Evolutionary conservation across 2,113 vertebrate genomes (phyloP), one percentile per base, ranked within the genome.

Genomic region (Scolopax mira): DNA sequence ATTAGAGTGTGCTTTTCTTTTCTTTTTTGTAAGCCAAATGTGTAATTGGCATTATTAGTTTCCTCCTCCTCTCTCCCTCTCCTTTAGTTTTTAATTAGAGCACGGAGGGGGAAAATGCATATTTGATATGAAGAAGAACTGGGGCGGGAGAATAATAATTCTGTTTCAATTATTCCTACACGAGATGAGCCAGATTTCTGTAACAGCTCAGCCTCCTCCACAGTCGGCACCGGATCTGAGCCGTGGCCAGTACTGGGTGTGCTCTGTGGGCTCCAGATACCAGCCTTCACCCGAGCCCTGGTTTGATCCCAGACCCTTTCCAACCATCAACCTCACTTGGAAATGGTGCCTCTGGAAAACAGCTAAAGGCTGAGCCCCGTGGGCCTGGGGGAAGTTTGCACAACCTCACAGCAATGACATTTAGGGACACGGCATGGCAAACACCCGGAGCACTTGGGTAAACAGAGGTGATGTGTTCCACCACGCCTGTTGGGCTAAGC

Each of bases 11-110:
- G 66, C 75, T 91, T 88, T 82, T 44, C 49, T 77, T 70, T 67
- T 81, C 91, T 69, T 80, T 93, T 96, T 51, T 55, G 48, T 51
- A 52, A 95, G 96, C 90, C 94, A 95, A 95, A 90, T 66, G 78
- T 92, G 77, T 89, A 93, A 95, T 79, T 93, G 91, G 74, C 90
- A 91, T 96, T 95, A 94, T 95, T 93, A 84, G 80, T 85, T 94
- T 93, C 93, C 89, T 90, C 89, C 90, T 83, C 82, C 74, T 88
- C 93, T 73, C 72, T 91, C 83, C 64, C 51, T 91, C 83, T 90
- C 52, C 60, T 93, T 81, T 72, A 54, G 78, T 79, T 96, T 93
- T 92, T 95, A 97, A 97, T 96, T 95, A 95, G 93, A 93, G 70
- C 69, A 84, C 11, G 33, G 74, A 61, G 75, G 75, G 74, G 55